Base-by-base conservation (phyloP, 1,140 invertebrate genomes). In the Mactra quadrangularis region DNA sequence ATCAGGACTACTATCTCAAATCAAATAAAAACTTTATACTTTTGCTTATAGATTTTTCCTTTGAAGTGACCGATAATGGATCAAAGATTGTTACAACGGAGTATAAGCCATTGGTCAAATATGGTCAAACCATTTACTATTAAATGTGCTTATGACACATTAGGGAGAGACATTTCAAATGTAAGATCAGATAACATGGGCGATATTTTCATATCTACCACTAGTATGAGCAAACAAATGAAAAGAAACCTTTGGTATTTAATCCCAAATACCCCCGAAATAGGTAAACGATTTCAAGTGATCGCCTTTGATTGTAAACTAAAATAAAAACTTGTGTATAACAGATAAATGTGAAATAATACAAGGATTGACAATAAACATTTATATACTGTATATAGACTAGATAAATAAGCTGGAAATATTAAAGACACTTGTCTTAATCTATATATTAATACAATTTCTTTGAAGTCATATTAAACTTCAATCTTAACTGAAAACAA, bases 311-410 rank as follows among this genome's bases (percentile, higher is more conserved):
- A 52, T 27, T 29, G n/a, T 19, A 50, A 41, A 68, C 27, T 29
- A 41, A 50, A 68, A 68, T 68, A 68, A 68, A 68, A 68, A 22
- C 64, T 68, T 68, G 47, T 15, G 11, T 62, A 59, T 76, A 35
- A 60, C 17, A 60, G 72, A 76, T 76, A 76, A 76, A 76, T 76
- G 25, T 53, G 60, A 76, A 60, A 59, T 76, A 76, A 76, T 76
- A 45, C 72, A 4, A 25, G 35, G 38, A 62, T 76, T 17, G 55
- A 35, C 41, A 45, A 62, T 55, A 76, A 76, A 76, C 55, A 76
- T 76, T 76, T 76, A 76, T 35, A 76, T 55, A 76, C 33, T 29
- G 72, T 76, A 60, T 76, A 41, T 76, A 59, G 41, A 59, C 41
- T 55, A n/a, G 45, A 45, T 22, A 76, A 60, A 76, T n/a, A 59